These are phyloP conservation scores for Lasioglossum oenotherae DNA, from an alignment of 2,888 invertebrate genomes.

Conservation along the genomic window DNA sequence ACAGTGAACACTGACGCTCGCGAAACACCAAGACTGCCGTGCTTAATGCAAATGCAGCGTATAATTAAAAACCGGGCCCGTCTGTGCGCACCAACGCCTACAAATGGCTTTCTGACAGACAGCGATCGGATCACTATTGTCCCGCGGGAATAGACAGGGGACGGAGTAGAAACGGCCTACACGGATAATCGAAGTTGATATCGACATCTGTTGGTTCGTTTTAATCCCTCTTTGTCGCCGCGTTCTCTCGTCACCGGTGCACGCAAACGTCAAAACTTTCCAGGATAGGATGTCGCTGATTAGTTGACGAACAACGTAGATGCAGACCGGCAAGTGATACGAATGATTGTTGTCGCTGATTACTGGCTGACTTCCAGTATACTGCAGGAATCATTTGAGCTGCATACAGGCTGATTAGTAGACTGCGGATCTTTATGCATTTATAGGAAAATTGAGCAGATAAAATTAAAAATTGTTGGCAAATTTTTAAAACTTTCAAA, in stretches of 20 bases:
- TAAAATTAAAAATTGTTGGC: no score
- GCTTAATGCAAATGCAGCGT: conserved; percentile 28
- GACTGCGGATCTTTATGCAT: no score
- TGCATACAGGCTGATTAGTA: background rate
- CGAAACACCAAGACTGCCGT: conserved; percentile 3
- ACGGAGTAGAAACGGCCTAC: conserved; percentile 36
- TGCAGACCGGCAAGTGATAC: background rate
- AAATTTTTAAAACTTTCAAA: no score
- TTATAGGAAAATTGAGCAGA: no score
- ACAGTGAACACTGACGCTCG: conserved; percentile 26
- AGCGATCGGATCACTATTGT: conserved; percentile 41
- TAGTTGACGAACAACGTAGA: conserved; percentile 33
- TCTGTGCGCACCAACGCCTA: conserved; percentile 4
- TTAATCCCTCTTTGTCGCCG: conserved; percentile 37
- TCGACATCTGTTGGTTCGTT: conserved; percentile 45
- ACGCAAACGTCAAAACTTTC: conserved; percentile 39
- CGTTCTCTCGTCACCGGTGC: background rate
- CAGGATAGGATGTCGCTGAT: conserved; percentile 2
- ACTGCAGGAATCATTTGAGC: background rate
- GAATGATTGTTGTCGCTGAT: background rate
- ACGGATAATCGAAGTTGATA: conserved; percentile 44
- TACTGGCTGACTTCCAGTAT: background rate
- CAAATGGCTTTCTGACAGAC: conserved; percentile 46
- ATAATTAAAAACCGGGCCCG: conserved; percentile 53
- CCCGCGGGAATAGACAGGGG: conserved; percentile 1